Conservation (phyloP, 1,140 invertebrate species). For the Drosophila equinoxialis region DNA sequence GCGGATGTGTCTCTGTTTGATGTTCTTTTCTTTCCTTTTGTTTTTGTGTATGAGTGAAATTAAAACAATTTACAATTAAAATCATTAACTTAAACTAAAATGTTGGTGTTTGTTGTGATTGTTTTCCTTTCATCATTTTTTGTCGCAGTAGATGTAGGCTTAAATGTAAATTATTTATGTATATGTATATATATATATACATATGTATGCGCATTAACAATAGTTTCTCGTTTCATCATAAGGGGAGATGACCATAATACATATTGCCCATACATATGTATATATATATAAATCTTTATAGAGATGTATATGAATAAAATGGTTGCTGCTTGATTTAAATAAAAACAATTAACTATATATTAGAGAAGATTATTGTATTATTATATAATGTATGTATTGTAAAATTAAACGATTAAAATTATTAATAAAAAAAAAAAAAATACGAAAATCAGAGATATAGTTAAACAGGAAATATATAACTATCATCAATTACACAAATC, state of each 20-base stretch:
- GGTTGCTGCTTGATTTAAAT: slow-evolving; percentile 64
- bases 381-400: slow-evolving; percentile 59
- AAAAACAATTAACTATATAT: slow-evolving; percentile 56
- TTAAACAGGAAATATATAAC: slow-evolving; percentile 43
- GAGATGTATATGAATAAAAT: slow-evolving; percentile 43
- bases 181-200: slow-evolving; percentile 22
- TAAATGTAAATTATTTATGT: slow-evolving; percentile 68
- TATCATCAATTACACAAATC: slow-evolving; percentile 39
- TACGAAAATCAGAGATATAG: slow-evolving; percentile 46
- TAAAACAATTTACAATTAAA: slow-evolving; percentile 67
- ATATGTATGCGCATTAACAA: too few species aligned
- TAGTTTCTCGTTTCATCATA: background rate
- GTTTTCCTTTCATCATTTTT: background rate
- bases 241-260: background rate
- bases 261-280: background rate
- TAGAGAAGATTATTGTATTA: slow-evolving; percentile 45
- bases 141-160: slow-evolving; percentile 45
- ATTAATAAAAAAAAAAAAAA: slow-evolving; percentile 65
- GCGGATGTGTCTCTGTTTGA: slow-evolving; percentile 4
- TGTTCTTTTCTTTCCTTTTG: background rate
- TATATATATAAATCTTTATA: slow-evolving; percentile 21
- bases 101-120: slow-evolving; percentile 33
- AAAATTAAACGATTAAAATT: slow-evolving; percentile 49
- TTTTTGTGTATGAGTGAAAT: slow-evolving; percentile 40
- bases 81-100: slow-evolving; percentile 59